A percentile compares a stretch with the other conserved stretches of the same genome.
These are phyloP conservation scores for Dendrolimus houi DNA, from an alignment of 2,888 invertebrate species.

Conservation along the genomic window DNA sequence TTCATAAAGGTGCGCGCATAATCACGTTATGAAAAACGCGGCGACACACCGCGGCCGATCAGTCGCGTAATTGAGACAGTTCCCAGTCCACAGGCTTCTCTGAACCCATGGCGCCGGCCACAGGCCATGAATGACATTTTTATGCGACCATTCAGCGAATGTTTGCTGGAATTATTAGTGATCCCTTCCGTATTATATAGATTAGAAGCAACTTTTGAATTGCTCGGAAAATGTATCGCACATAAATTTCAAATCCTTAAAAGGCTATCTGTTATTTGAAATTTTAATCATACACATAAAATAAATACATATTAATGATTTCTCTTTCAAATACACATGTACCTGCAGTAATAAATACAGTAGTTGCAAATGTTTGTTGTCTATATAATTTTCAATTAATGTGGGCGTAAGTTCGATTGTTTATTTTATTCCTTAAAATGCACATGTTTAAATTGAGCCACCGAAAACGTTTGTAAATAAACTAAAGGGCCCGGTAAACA, in stretches of 20 bases:
- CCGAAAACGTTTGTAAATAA: too few species aligned
- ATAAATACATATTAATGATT: too few species aligned
- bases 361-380: too few species aligned
- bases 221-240: background rate
- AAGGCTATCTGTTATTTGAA: background rate
- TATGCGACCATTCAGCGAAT: conserved; percentile 31
- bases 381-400: too few species aligned
- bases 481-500: too few species aligned
- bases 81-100: conserved; percentile 27
- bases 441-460: too few species aligned
- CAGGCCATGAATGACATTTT: conserved; percentile 39
- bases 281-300: background rate
- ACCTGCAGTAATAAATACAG: too few species aligned
- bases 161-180: conserved; percentile 4
- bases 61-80: conserved; percentile 31
- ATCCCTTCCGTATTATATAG: conserved; percentile 1
- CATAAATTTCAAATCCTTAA: background rate
- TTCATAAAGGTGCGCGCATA: conserved; percentile 26
- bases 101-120: conserved; percentile 5
- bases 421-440: too few species aligned
- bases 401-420: too few species aligned
- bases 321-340: too few species aligned
- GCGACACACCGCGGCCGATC: conserved; percentile 21
- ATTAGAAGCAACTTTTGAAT: background rate
- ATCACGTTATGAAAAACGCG: conserved; percentile 36